phyloP scores from a whole-genome alignment of 2,888 invertebrate species.

The Flexamia atlantica region DNA sequence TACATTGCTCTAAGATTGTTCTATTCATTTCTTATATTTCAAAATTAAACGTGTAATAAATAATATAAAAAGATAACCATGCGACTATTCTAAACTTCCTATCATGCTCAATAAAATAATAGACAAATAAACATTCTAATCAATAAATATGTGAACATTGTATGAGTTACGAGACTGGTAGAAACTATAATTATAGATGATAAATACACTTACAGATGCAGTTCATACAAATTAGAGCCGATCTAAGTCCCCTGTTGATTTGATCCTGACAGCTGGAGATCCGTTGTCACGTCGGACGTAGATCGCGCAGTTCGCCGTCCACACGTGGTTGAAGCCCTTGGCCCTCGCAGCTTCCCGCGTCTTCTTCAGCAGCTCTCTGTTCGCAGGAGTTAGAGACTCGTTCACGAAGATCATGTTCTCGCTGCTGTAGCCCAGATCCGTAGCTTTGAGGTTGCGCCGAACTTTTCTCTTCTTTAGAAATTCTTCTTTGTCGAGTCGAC shows the following conservation, averaged over 20 bases:
- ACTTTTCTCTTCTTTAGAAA: not conserved
- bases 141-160: not conserved
- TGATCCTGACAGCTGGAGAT: not conserved
- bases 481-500: not conserved
- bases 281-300: not conserved
- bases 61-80: not conserved
- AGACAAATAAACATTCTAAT: not conserved
- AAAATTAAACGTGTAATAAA: no score
- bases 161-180: no score
- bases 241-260: not conserved
- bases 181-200: not conserved
- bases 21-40: not conserved
- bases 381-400: constrained; percentile 22
- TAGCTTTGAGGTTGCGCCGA: constrained; percentile 3
- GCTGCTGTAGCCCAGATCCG: constrained; percentile 19
- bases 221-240: not conserved
- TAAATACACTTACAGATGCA: not conserved
- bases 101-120: not conserved
- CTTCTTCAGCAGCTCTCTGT: constrained; percentile 18
- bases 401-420: constrained; percentile 13
- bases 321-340: constrained; percentile 5
- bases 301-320: constrained; percentile 23
- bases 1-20: not conserved
- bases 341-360: constrained; percentile 29
- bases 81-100: not conserved